phyloP scores from a whole-genome alignment of 1,140 invertebrate species.

The Akabosia matsudoensis region DNA sequence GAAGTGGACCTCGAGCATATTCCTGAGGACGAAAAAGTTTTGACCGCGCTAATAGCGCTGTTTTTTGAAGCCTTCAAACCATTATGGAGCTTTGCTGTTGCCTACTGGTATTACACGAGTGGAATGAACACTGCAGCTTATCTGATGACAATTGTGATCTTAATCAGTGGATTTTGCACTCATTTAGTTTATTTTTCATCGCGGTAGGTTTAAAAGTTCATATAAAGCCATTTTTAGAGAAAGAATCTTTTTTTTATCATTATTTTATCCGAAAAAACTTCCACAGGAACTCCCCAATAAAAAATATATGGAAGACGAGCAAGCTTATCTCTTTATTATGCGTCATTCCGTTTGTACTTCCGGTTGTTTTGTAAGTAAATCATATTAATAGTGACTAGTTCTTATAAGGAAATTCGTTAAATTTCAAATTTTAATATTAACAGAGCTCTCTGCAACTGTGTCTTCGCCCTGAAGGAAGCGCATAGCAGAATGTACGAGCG shows the following conservation, averaged over 20 bases:
- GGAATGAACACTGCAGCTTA: neutral
- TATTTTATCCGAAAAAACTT: neutral
- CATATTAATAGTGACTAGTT: neutral
- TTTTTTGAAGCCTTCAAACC: neutral
- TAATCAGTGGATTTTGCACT: conserved; percentile 7
- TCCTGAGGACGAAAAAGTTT: neutral
- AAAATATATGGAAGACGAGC: conserved; percentile 38
- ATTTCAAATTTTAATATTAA: neutral
- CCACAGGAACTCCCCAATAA: conserved; percentile 23
- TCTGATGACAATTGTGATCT: conserved; percentile 7
- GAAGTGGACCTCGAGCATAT: conserved; percentile 3
- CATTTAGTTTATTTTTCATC: conserved; percentile 11
- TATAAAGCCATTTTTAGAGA: too few species aligned
- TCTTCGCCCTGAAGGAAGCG: conserved; percentile 36
- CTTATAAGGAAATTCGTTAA: too few species aligned
- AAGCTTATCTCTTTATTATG: conserved; percentile 34
- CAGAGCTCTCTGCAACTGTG: conserved; percentile 35
- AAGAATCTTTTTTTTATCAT: too few species aligned
- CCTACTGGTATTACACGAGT: neutral
- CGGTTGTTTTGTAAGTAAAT: conserved; percentile 31
- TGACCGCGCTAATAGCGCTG: neutral
- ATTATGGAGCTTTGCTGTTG: neutral
- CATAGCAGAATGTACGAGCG: conserved; percentile 23
- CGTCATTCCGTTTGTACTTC: conserved; percentile 30
- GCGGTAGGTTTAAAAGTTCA: neutral